Evolutionary conservation across 2,113 vertebrate genomes (phyloP).

Genomic region (Sterrhoptilus dennistouni): DNA sequence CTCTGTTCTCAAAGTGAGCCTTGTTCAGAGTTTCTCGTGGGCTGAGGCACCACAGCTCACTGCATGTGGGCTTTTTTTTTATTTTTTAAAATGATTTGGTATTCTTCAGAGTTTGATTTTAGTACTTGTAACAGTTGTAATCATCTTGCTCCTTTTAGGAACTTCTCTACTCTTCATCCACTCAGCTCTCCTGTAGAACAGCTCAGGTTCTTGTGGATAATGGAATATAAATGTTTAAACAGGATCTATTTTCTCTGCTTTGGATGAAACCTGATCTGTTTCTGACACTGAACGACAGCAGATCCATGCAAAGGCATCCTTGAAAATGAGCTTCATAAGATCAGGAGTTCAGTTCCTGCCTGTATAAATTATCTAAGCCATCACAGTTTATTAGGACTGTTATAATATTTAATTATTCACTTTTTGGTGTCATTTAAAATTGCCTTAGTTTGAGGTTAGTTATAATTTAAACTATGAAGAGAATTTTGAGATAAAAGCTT

Average conservation of each 20-base stretch:
- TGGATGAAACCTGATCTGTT: not conserved
- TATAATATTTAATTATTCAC: not conserved
- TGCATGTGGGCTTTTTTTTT: not conserved
- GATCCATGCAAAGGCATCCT: not conserved
- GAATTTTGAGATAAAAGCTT: not conserved
- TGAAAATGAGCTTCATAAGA: not conserved
- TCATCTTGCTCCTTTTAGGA: not conserved
- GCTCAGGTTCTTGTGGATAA: not conserved
- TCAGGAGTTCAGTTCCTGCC: not conserved
- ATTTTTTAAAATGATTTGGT: not conserved
- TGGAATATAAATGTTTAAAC: conserved; percentile 20
- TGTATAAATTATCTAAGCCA: not conserved
- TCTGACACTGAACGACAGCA: not conserved
- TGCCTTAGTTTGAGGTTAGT: not conserved
- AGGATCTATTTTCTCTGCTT: not conserved
- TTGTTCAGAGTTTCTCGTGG: not conserved
- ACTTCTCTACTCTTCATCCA: not conserved
- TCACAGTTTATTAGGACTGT: not conserved
- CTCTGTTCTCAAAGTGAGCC: not conserved
- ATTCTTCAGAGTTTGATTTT: not conserved
- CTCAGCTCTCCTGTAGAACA: not conserved
- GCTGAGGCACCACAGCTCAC: not conserved
- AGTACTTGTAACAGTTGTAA: not conserved
- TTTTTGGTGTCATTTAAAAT: not conserved
- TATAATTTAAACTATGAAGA: not conserved